Evolutionary conservation across 2,797 vertebrate genomes (phyloP).

Genomic region (Squalus acanthias): DNA sequence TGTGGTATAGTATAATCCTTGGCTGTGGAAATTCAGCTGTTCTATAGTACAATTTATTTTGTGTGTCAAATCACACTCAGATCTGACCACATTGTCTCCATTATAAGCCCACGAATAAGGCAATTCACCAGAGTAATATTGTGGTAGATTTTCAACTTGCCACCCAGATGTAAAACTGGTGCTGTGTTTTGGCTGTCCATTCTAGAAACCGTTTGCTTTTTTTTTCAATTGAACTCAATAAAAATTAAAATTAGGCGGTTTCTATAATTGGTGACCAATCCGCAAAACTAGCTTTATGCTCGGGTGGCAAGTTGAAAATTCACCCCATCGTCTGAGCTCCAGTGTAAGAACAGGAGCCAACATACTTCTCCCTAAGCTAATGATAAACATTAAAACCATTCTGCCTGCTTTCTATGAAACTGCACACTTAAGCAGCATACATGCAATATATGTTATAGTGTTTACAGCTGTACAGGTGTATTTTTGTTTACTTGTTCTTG

Average conservation of each 20-base stretch:
- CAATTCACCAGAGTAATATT: background rate
- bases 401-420: background rate
- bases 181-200: background rate
- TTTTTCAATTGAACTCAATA: background rate
- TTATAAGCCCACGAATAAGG: background rate
- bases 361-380: background rate
- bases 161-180: background rate
- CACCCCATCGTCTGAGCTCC: background rate
- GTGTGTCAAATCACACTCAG: background rate
- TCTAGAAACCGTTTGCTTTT: background rate
- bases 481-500: background rate
- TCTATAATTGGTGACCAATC: background rate
- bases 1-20: background rate
- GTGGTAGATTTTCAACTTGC: background rate
- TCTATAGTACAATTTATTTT: background rate
- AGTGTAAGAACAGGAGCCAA: background rate
- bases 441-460: background rate
- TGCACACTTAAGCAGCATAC: too few relatives aligned
- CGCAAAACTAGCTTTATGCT: background rate
- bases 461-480: background rate
- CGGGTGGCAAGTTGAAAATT: background rate
- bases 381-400: background rate
- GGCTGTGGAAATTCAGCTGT: background rate
- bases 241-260: background rate
- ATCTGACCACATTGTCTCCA: background rate